A percentile compares a stretch with the other conserved stretches of the same genome.
These are phyloP conservation scores for Pterobdella sp. DNA, from an alignment of 2,888 invertebrate genomes.

Conservation along the genomic window DNA sequence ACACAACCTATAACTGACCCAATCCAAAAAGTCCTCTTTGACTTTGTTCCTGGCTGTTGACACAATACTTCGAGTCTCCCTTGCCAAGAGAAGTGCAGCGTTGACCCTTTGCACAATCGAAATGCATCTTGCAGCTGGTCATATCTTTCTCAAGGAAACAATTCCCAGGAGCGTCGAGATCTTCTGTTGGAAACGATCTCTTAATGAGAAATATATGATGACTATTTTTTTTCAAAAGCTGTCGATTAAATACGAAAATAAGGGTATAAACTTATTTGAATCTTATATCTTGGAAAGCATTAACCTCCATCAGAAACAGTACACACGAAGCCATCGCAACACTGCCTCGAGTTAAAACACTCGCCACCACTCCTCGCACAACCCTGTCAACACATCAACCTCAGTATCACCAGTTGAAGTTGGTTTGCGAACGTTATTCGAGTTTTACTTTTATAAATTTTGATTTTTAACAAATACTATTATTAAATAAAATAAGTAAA, in stretches of 20 bases:
- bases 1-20: background rate
- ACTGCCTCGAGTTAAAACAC: background rate
- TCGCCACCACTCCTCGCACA: background rate
- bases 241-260: too few relatives aligned
- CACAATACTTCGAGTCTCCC: background rate
- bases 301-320: background rate
- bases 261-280: too few relatives aligned
- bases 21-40: background rate
- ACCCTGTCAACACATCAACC: too few relatives aligned
- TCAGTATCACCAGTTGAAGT: too few relatives aligned
- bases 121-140: background rate
- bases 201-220: too few relatives aligned
- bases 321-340: slow-evolving; percentile 6
- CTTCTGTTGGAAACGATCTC: too few relatives aligned
- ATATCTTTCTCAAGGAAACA: background rate
- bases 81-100: slow-evolving; percentile 12
- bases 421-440: too few relatives aligned
- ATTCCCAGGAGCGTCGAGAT: background rate
- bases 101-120: slow-evolving; percentile 1
- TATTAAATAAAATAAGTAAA: too few relatives aligned
- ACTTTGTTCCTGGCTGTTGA: background rate
- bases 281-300: too few relatives aligned
- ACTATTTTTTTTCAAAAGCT: too few relatives aligned
- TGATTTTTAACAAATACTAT: too few relatives aligned
- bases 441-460: too few relatives aligned